These are phyloP conservation scores for Trichogramma dendrolimi DNA, from an alignment of 2,888 invertebrate species.

Conservation along the genomic window DNA sequence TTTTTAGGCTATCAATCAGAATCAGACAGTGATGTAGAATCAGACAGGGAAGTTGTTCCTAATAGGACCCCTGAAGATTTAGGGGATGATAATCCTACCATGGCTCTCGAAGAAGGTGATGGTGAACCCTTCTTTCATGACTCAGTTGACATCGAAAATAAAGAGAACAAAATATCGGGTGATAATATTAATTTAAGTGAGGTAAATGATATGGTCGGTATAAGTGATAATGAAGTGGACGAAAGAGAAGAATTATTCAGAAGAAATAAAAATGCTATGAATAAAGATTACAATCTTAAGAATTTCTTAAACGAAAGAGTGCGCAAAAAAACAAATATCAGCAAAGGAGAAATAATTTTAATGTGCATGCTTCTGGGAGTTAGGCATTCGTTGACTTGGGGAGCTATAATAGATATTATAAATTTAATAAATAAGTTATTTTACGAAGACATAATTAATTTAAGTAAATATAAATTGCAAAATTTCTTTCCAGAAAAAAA, in stretches of 20 bases:
- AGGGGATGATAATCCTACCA: too few species aligned
- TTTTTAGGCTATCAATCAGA: too few species aligned
- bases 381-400: conserved; percentile 13
- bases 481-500: conserved; percentile 5
- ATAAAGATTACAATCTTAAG: too few species aligned
- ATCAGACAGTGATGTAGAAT: too few species aligned
- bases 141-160: not conserved
- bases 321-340: conserved; percentile 3
- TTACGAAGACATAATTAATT: conserved; percentile 6
- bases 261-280: not conserved
- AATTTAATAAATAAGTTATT: conserved; percentile 17
- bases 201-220: not conserved
- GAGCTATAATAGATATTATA: conserved; percentile 16
- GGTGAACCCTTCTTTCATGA: not conserved
- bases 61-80: too few species aligned
- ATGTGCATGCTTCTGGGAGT: conserved; percentile 17
- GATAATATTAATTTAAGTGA: not conserved
- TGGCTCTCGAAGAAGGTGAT: too few species aligned
- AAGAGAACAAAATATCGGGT: not conserved
- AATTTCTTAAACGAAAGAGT: conserved; percentile 14
- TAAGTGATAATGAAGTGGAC: not conserved
- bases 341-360: conserved; percentile 15
- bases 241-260: not conserved
- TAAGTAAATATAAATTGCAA: conserved; percentile 15
- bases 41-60: too few species aligned